A percentile compares a stretch with the other conserved stretches of the same genome.
These are phyloP conservation scores for Lycopodina hypogea DNA, from an alignment of 37 sponge, comb jelly and placozoan genomes.

Conservation along the genomic window DNA sequence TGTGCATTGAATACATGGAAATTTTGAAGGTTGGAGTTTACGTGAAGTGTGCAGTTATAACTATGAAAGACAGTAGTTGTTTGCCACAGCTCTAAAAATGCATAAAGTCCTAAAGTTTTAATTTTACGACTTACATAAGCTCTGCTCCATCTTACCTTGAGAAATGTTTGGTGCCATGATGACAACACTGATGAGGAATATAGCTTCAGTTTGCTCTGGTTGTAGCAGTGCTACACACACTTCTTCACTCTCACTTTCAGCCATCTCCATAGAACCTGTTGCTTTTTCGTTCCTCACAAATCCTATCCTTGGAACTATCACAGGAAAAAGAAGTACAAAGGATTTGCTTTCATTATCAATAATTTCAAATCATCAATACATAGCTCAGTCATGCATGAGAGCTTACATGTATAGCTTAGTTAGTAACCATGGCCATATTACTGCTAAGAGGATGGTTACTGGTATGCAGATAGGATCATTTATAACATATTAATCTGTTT, in stretches of 20 bases:
- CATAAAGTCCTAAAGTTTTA: no score
- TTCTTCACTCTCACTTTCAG: slow-evolving; percentile 1
- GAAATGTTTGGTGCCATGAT: neutral
- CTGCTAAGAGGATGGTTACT: neutral
- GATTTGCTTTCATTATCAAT: neutral
- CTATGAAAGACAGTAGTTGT: no score
- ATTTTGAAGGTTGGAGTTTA: no score
- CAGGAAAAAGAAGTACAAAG: neutral
- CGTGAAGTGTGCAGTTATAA: no score
- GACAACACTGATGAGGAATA: neutral
- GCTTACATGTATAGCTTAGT: neutral
- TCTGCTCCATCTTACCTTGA: neutral
- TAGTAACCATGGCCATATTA: neutral
- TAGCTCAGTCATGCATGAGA: neutral
- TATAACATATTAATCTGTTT: neutral
- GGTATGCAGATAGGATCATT: neutral
- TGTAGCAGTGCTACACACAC: slow-evolving; percentile 7
- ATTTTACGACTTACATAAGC: no score
- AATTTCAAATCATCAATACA: neutral
- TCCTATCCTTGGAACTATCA: slow-evolving; percentile 4
- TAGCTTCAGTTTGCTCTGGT: neutral
- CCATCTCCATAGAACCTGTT: neutral
- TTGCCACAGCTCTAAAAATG: no score
- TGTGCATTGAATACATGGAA: no score
- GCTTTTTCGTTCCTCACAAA: neutral